Base-by-base conservation (phyloP, 30 jellyfish, hydroid and myxozoan species). In the Mastigias papua region DNA sequence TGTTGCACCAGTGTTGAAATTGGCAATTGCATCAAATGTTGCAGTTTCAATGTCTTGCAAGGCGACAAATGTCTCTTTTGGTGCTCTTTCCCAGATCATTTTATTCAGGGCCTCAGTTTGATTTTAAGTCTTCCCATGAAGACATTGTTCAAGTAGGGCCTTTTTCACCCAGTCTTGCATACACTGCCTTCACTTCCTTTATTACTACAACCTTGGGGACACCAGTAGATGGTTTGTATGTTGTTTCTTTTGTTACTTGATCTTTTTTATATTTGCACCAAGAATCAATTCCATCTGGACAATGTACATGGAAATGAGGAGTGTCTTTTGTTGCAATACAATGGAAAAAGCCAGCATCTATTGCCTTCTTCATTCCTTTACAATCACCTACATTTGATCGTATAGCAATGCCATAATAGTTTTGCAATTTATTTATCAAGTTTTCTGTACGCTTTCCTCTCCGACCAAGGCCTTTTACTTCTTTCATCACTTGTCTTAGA, bases 391-490 rank as follows among this genome's bases (percentile, higher is more conserved):
- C 76, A 68, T 83, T 83, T n/a, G 78, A 30, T 30, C 91, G 71
- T 27, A 83, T 42, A 42, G 54, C 54, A 42, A 42, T 42, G 54
- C 54, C 54, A 42, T 42, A 42, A 42, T 42, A 42, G 35, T 13
- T 81, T 62, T 83, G 93, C 78, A 83, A 81, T 23, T 81, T 35
- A 42, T 83, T 23, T 23, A 83, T 69, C 33, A 48, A 31, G 62
- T 82, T 80, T 21, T 83, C 90, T 35, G 93, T 66, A 2, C 71
- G 32, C 28, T 71, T 68, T 28, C 90, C 90, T 31, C 93, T 29
- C 51, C 81, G 61, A 69, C 81, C 63, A 67, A 67, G 89, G n/a
- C 93, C 93, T 49, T 72, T 69, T 29, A 48, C 93, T 68, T 68
- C 50, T 49, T 68, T 83, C 48, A 69, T 83, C 60, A 83, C 37